A percentile compares a stretch with the other conserved stretches of the same genome.
Conservation (phyloP, 2,888 invertebrate genomes). For the Hypomecis atomaria region DNA sequence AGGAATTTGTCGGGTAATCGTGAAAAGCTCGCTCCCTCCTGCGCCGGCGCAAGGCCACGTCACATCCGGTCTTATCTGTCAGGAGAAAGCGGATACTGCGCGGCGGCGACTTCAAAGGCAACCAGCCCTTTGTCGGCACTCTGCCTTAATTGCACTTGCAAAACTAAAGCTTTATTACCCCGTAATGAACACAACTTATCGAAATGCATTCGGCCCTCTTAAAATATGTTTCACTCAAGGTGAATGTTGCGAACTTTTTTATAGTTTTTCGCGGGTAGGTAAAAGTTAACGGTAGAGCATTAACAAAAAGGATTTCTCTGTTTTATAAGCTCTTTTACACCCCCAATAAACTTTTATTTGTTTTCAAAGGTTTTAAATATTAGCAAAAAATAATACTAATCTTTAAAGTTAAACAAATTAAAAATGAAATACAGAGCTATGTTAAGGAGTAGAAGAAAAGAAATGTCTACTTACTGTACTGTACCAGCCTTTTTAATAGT, state of each 20-base stretch:
- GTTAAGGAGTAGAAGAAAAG: not conserved
- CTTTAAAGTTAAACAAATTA: not conserved
- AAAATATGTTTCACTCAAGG: slow-evolving; percentile 28
- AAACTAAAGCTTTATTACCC: slow-evolving; percentile 71
- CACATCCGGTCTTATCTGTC: slow-evolving; percentile 75
- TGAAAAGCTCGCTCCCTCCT: slow-evolving; percentile 75
- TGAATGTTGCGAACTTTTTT: slow-evolving; percentile 40
- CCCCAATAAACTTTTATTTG: slow-evolving; percentile 14
- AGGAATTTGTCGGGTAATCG: slow-evolving; percentile 80
- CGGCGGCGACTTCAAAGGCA: slow-evolving; percentile 71
- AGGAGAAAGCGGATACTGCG: slow-evolving; percentile 79
- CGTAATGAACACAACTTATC: slow-evolving; percentile 58
- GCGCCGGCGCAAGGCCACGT: slow-evolving; percentile 69
- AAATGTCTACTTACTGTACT: not conserved
- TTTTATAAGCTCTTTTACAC: slow-evolving; percentile 8
- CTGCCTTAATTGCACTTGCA: slow-evolving; percentile 70
- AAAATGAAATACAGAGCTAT: not conserved
- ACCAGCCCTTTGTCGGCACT: slow-evolving; percentile 71
- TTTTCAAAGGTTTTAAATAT: not conserved
- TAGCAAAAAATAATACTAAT: not conserved
- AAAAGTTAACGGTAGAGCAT: slow-evolving; percentile 33
- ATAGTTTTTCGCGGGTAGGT: slow-evolving; percentile 41
- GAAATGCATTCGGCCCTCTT: slow-evolving; percentile 46
- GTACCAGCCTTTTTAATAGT: too few relatives aligned
- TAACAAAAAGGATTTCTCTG: slow-evolving; percentile 27